phyloP scores from a whole-genome alignment of 1,140 invertebrate species.

The Drosophila sp. region DNA sequence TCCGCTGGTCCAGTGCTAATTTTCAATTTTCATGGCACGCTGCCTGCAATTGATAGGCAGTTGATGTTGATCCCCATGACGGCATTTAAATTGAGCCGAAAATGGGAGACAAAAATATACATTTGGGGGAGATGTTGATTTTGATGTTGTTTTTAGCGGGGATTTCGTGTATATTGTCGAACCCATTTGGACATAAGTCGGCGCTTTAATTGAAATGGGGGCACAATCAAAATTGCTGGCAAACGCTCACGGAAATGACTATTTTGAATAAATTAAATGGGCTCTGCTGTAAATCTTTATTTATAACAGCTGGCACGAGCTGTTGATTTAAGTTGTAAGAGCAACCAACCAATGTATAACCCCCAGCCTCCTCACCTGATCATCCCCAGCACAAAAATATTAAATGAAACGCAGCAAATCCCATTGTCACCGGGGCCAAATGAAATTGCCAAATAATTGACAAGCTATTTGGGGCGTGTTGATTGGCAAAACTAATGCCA shows the following conservation, averaged over 20 bases:
- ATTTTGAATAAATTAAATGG: slow-evolving; percentile 80
- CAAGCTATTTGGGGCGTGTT: slow-evolving; percentile 80
- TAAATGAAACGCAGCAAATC: slow-evolving; percentile 79
- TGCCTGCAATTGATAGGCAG: slow-evolving; percentile 70
- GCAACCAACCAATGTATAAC: neutral
- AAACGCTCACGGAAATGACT: slow-evolving; percentile 70
- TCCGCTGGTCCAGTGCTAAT: slow-evolving; percentile 56
- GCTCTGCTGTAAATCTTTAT: slow-evolving; percentile 71
- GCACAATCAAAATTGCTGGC: slow-evolving; percentile 10
- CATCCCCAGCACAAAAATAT: slow-evolving; percentile 53
- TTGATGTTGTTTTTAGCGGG: neutral
- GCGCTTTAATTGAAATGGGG: slow-evolving; percentile 73
- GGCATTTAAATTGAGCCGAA: slow-evolving; percentile 71
- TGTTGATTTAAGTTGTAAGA: slow-evolving; percentile 49
- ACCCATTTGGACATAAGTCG: slow-evolving; percentile 71
- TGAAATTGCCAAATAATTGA: slow-evolving; percentile 82
- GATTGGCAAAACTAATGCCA: slow-evolving; percentile 81
- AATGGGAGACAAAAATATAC: slow-evolving; percentile 14
- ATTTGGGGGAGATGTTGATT: neutral
- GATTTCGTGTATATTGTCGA: slow-evolving; percentile 35
- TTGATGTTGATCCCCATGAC: slow-evolving; percentile 75
- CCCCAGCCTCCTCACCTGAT: neutral
- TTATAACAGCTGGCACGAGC: slow-evolving; percentile 71
- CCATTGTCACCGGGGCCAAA: slow-evolving; percentile 75
- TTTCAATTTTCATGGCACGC: slow-evolving; percentile 77